Evolutionary conservation across 1,140 invertebrate genomes (phyloP), one percentile per base, ranked within the genome.

Genomic region (Ostrea edulis): DNA sequence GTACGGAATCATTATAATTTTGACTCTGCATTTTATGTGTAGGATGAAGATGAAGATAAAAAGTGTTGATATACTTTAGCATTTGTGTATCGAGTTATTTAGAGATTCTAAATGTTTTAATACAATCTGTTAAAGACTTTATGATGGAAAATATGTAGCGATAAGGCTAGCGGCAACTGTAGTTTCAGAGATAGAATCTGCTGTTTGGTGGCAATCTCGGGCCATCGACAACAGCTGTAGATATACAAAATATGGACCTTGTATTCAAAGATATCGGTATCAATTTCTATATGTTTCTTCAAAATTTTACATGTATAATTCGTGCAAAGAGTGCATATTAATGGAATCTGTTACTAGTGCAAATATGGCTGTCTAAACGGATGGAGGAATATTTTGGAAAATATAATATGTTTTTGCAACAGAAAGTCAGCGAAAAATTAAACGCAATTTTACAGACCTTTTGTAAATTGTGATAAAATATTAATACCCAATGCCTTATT

Each of bases 61-160:
- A 77, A 77, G 68, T 77, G 68, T 77, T 77, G 68, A 77, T 77
- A 77, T 77, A 77, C 68, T 77, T 35, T 35, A 77, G 68, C 68
- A 77, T 77, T 77, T 77, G 25, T 77, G 68, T 77, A 77, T 77
- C 68, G 25, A 77, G 68, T 77, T 77, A 77, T 77, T 77, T 77
- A 77, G 68, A 77, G 68, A 77, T 77, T 77, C 68, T 77, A 77
- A 77, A 77, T 77, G 68, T 77, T 77, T 77, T 77, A 77, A 77
- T 77, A 77, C 29, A 11, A 77, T 77, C 68, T 77, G 68, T 77
- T 77, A 77, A 77, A 77, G 68, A 77, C 68, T 77, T 77, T 77
- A 77, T 77, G 68, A 35, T 77, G 68, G 68, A 35, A 35, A 77
- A 77, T 77, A 77, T 77, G 25, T 29, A 29, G 68, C 14, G 68